phyloP scores from a whole-genome alignment of 2,797 vertebrate species.

The Potorous gilbertii region DNA sequence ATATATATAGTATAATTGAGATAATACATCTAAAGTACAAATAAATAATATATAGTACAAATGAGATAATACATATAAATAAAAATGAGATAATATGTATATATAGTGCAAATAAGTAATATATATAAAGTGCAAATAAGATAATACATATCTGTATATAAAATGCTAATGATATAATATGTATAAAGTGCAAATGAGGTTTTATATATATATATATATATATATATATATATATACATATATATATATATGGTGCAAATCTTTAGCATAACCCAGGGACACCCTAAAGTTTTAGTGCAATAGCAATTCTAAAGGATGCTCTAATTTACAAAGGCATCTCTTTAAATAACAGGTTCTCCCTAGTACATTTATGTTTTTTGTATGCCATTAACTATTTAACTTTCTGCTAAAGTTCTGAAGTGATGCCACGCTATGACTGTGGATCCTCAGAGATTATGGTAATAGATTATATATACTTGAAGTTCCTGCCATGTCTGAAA shows the following conservation, averaged over 20 bases:
- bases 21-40: too few relatives aligned
- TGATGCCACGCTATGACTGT: neutral
- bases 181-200: too few relatives aligned
- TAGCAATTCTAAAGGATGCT: constrained; percentile 62
- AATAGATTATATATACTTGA: neutral
- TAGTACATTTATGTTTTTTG: constrained; percentile 32
- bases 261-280: neutral
- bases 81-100: too few relatives aligned
- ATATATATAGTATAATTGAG: too few relatives aligned
- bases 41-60: too few relatives aligned
- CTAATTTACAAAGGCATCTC: constrained; percentile 46
- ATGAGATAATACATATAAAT: too few relatives aligned
- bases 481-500: neutral
- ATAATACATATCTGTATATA: too few relatives aligned
- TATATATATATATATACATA: too few relatives aligned
- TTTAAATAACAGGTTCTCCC: constrained; percentile 38
- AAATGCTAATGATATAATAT: too few relatives aligned
- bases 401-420: neutral
- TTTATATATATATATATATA: too few relatives aligned
- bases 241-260: neutral
- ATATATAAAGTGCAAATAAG: too few relatives aligned
- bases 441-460: neutral
- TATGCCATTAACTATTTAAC: constrained; percentile 29
- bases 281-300: neutral
- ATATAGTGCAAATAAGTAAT: too few relatives aligned